These are phyloP conservation scores for Megaceryle alcyon DNA, from an alignment of 2,797 vertebrate genomes.

Conservation along the genomic window DNA sequence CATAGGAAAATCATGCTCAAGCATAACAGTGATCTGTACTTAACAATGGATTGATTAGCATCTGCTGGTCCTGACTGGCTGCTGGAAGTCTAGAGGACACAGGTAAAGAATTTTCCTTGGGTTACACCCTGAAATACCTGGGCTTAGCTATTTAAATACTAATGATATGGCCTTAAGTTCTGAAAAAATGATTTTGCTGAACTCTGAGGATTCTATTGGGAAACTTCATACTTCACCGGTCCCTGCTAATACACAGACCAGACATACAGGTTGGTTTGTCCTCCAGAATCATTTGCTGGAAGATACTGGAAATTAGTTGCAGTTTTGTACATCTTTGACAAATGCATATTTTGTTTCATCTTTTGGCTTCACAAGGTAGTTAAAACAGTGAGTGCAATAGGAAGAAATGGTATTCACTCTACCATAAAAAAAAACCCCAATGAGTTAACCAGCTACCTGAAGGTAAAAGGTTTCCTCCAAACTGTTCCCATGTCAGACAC, in stretches of 20 bases:
- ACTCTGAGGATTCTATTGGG: not conserved
- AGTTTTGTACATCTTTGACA: not conserved
- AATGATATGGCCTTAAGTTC: not conserved
- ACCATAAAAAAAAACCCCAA: not conserved
- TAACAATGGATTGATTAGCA: fast-evolving
- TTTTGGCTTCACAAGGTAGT: not conserved
- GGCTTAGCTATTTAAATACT: not conserved
- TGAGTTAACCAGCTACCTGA: not conserved
- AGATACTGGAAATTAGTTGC: not conserved
- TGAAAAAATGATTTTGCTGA: fast-evolving
- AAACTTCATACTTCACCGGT: not conserved
- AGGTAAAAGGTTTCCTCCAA: not conserved
- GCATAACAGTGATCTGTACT: not conserved
- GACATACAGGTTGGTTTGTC: not conserved
- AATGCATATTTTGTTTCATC: not conserved
- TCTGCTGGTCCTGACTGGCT: not conserved
- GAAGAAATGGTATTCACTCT: not conserved
- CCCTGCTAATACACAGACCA: not conserved
- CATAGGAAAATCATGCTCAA: not conserved
- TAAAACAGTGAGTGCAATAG: not conserved
- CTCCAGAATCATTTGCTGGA: not conserved
- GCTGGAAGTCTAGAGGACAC: not conserved
- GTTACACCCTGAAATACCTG: not conserved
- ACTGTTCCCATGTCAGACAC: not conserved
- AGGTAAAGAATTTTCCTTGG: not conserved